Conservation (phyloP, 2,888 invertebrate genomes). For the Belgica antarctica region DNA sequence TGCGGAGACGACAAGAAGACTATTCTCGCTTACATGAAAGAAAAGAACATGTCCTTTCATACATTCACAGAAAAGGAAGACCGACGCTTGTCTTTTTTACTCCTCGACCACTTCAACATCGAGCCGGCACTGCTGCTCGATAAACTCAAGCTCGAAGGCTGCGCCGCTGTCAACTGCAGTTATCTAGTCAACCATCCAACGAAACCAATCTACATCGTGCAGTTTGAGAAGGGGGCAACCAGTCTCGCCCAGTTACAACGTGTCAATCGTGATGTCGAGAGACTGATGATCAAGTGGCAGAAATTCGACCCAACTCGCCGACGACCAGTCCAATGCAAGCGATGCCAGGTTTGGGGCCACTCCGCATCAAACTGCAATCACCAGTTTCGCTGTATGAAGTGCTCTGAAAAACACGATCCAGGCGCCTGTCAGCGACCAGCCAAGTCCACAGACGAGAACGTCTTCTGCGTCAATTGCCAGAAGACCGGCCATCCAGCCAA, state of each 20-base stretch:
- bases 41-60: neutral
- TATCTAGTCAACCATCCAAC: neutral
- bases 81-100: neutral
- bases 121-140: neutral
- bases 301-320: neutral
- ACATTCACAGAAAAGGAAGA: neutral
- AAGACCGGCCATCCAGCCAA: neutral
- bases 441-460: neutral
- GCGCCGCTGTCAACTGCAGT: neutral
- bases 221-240: neutral
- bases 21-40: neutral
- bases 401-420: neutral
- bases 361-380: neutral
- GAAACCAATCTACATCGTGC: neutral
- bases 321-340: neutral
- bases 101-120: neutral
- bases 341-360: neutral
- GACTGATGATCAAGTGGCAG: neutral
- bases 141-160: neutral
- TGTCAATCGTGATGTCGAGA: neutral
- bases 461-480: neutral
- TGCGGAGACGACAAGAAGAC: neutral
- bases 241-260: neutral
- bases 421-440: neutral
- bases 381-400: neutral